Percentiles rank a stretch among this genome's conserved stretches.
Evolutionary conservation across 1,140 invertebrate species (phyloP).

Genomic region (Conus betulinus): DNA sequence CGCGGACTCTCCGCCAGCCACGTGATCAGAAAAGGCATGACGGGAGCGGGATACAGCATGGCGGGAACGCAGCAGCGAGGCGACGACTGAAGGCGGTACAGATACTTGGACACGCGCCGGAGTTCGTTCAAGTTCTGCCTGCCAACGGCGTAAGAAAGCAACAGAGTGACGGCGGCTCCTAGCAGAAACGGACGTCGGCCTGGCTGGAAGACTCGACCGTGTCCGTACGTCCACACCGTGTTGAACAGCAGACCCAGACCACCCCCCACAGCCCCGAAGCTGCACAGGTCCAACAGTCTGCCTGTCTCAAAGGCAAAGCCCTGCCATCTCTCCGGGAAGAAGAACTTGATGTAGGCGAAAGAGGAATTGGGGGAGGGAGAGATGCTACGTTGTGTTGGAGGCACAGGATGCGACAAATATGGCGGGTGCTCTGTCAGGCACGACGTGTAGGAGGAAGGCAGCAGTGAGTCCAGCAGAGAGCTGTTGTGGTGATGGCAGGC

Average conservation of each 20-base stretch:
- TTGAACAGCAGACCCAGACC: conserved; percentile 1
- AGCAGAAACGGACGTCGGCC: conserved; percentile 26
- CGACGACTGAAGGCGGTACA: conserved; percentile 41
- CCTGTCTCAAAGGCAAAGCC: conserved; percentile 48
- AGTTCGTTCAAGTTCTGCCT: conserved; percentile 50
- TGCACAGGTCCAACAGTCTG: conserved; percentile 45
- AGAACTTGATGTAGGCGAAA: conserved; percentile 52
- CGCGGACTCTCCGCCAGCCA: conserved; percentile 27
- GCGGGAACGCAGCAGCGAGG: conserved; percentile 53
- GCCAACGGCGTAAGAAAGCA: conserved; percentile 33
- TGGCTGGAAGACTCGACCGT: neutral
- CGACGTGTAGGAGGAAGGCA: neutral
- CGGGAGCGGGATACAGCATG: conserved; percentile 46
- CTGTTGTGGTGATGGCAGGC: conserved; percentile 20
- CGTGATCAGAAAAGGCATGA: conserved; percentile 36
- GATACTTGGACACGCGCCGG: conserved; percentile 41
- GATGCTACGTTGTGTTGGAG: neutral
- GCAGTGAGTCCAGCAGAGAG: neutral
- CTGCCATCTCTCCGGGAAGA: conserved; percentile 50
- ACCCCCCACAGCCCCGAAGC: conserved; percentile 32
- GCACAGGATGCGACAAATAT: neutral
- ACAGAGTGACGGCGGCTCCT: conserved; percentile 38
- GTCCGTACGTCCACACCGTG: neutral
- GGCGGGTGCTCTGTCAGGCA: neutral
- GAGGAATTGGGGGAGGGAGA: neutral